A percentile compares a stretch with the other conserved stretches of the same genome.
phyloP scores from a whole-genome alignment of 2,797 vertebrate genomes.

The Salarias fasciatus region DNA sequence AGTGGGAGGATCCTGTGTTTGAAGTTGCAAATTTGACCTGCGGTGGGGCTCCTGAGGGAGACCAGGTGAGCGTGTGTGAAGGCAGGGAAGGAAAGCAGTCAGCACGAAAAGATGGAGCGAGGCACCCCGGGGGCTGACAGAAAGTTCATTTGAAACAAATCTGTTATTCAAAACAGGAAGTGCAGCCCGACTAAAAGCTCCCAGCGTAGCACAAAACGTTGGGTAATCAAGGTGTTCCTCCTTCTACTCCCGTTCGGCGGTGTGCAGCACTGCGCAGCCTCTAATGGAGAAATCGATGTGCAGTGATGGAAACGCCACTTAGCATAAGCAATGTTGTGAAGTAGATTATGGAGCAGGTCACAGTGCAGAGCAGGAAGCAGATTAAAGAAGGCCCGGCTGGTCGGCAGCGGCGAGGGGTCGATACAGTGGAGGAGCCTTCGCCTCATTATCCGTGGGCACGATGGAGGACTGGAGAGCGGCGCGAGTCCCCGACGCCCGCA shows the following conservation, averaged over 20 bases:
- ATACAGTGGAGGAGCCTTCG: conserved; percentile 60
- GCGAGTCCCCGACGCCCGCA: not conserved
- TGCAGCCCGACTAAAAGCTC: conserved; percentile 56
- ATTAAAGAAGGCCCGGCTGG: conserved; percentile 17
- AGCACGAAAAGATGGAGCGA: conserved; percentile 40
- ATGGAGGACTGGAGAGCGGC: not conserved
- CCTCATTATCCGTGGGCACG: conserved; percentile 67
- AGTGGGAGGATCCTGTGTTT: conserved; percentile 58
- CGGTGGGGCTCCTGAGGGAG: conserved; percentile 54
- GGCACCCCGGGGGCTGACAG: conserved; percentile 44
- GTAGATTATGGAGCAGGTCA: conserved; percentile 76
- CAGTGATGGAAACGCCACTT: conserved; percentile 75
- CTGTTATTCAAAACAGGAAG: conserved; percentile 69
- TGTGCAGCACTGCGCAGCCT: conserved; percentile 46
- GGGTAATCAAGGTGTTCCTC: conserved; percentile 48
- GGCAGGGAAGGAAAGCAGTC: conserved; percentile 55
- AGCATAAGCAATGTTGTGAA: conserved; percentile 79
- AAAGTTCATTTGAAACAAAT: conserved; percentile 70
- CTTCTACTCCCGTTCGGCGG: conserved; percentile 47
- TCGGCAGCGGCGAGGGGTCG: conserved; percentile 68
- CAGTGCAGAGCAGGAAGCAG: conserved; percentile 31
- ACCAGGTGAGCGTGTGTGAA: conserved; percentile 52
- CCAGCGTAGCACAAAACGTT: conserved; percentile 18
- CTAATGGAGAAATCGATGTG: conserved; percentile 80
- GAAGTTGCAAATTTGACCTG: conserved; percentile 66